A percentile compares a stretch with the other conserved stretches of the same genome.
Evolutionary conservation across 2,888 invertebrate genomes (phyloP).

Genomic region (Phortica magna): DNA sequence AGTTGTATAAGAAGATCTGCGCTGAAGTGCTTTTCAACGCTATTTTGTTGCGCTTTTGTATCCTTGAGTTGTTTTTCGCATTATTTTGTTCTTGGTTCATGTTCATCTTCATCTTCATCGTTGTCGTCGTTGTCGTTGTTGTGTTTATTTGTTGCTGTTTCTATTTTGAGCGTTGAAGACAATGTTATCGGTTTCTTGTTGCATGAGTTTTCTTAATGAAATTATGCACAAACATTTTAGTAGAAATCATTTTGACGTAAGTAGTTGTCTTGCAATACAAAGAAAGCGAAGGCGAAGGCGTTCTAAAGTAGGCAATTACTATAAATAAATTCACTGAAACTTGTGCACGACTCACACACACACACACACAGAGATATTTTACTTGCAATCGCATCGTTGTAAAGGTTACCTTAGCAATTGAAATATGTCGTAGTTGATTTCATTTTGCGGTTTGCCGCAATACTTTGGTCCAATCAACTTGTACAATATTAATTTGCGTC

Average conservation of each 20-base stretch:
- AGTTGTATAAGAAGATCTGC: not conserved
- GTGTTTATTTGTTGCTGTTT: not conserved
- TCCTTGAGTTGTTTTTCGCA: constrained; percentile 15
- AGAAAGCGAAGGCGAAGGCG: not conserved
- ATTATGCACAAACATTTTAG: constrained; percentile 14
- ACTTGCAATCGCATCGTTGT: not conserved
- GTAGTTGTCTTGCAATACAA: not conserved
- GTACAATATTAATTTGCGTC: constrained; percentile 60
- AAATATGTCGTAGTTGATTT: constrained; percentile 38
- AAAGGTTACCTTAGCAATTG: not conserved
- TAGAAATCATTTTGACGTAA: not conserved
- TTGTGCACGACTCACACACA: no score
- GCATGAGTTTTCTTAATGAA: constrained; percentile 29
- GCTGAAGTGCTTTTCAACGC: constrained; percentile 11
- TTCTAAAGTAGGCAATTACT: not conserved
- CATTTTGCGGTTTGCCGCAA: constrained; percentile 50
- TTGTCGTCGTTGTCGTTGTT: constrained; percentile 16
- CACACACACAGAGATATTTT: no score
- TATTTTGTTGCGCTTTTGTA: constrained; percentile 29
- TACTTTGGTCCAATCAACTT: constrained; percentile 52
- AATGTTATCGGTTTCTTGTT: constrained; percentile 36
- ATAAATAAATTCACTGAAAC: not conserved
- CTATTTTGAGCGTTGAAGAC: constrained; percentile 13
- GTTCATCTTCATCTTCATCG: constrained; percentile 20
- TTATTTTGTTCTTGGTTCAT: not conserved